Percentiles rank a stretch among this genome's conserved stretches.
These are phyloP conservation scores for Drosophila busckii DNA, from an alignment of 1,140 invertebrate genomes.

Conservation along the genomic window DNA sequence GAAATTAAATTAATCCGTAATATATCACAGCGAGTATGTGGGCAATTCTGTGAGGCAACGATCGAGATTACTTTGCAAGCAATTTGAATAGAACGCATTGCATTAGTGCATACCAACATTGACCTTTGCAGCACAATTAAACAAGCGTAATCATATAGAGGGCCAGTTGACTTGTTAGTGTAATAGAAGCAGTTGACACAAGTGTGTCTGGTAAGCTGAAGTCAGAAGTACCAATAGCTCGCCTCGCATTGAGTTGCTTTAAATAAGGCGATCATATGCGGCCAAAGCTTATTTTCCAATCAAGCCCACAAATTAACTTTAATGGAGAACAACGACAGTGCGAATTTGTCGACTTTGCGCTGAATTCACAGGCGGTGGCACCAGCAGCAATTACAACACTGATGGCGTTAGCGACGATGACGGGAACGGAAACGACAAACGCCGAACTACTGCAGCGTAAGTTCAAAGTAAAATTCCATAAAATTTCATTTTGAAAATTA, in stretches of 20 bases:
- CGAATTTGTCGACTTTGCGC: conserved; percentile 33
- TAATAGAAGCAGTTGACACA: conserved; percentile 13
- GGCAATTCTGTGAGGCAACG: too few species aligned
- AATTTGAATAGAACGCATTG: conserved; percentile 14
- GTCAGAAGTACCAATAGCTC: too few species aligned
- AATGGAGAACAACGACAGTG: conserved; percentile 36
- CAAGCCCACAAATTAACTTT: conserved; percentile 42
- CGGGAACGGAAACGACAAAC: too few species aligned
- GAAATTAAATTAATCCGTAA: too few species aligned
- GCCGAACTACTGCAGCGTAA: conserved; percentile 39
- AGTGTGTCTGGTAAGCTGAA: not conserved
- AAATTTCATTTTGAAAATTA: conserved; percentile 73
- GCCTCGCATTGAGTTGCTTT: too few species aligned
- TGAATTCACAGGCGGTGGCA: conserved; percentile 4
- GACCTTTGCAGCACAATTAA: conserved; percentile 39
- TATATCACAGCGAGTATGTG: too few species aligned
- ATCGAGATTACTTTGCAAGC: too few species aligned
- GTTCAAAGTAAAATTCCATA: conserved; percentile 72
- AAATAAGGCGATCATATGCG: conserved; percentile 14
- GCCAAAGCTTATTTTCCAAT: conserved; percentile 6
- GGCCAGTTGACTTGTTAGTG: conserved; percentile 3
- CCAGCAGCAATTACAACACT: not conserved
- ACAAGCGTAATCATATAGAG: conserved; percentile 29
- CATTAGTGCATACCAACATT: conserved; percentile 11
- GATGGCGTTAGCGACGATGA: not conserved